Conservation (phyloP, 53 echinoderm and acorn worm species). For the Holothuria leucospilota region DNA sequence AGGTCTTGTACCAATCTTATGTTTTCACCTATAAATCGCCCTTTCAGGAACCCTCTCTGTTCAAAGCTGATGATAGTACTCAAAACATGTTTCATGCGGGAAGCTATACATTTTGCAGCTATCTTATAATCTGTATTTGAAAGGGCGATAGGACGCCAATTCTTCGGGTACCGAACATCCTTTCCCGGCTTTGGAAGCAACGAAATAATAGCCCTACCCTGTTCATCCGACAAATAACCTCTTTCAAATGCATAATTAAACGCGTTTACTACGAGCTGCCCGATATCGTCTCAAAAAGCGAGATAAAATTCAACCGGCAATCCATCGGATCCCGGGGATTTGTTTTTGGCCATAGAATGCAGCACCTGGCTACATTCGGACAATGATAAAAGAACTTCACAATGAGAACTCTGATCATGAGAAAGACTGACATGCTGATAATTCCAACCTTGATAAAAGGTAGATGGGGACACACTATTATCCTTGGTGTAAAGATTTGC, state of each 20-base stretch:
- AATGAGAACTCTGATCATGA: neutral
- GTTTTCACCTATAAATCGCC: slow-evolving; percentile 12
- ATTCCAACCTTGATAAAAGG: neutral
- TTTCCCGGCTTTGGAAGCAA: slow-evolving; percentile 10
- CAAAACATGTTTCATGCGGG: neutral
- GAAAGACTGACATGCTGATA: neutral
- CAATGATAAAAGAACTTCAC: neutral
- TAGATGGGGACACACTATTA: neutral
- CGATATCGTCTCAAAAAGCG: too few relatives aligned
- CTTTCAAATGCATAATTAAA: too few relatives aligned
- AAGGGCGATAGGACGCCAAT: too few relatives aligned
- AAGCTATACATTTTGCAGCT: slow-evolving; percentile 18
- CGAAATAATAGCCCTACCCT: slow-evolving; percentile 1
- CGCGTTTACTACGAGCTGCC: too few relatives aligned
- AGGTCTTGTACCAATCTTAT: neutral
- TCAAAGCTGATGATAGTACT: neutral
- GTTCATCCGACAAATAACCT: neutral
- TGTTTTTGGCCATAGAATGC: neutral
- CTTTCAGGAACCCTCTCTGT: neutral
- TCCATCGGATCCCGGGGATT: too few relatives aligned
- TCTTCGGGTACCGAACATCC: neutral
- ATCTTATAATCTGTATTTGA: slow-evolving; percentile 1
- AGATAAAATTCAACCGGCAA: neutral
- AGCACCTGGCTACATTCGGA: slow-evolving; percentile 12
- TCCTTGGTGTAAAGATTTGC: neutral